Percentiles rank a stretch among this genome's conserved stretches.
Evolutionary conservation across 2,113 vertebrate genomes (phyloP).

Genomic region (Gadus macrocephalus): DNA sequence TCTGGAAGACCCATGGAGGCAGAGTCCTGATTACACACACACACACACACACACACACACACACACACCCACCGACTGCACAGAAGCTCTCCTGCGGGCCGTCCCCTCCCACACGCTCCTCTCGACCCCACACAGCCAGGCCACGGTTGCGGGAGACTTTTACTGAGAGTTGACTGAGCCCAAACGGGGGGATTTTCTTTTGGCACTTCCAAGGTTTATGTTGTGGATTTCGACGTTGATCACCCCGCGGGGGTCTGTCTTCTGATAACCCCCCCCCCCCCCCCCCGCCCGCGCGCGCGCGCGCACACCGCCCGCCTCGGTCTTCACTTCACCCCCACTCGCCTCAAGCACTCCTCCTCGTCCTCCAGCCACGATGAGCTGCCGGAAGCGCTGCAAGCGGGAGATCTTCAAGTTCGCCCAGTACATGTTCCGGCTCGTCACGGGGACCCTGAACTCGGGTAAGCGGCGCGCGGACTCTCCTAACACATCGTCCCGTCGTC

Average conservation of each 20-base stretch:
- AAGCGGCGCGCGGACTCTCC: slow-evolving; percentile 55
- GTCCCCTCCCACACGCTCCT: too few species aligned
- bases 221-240: background rate
- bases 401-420: slow-evolving; percentile 95
- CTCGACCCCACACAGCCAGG: too few species aligned
- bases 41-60: slow-evolving; percentile 14
- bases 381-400: slow-evolving; percentile 93
- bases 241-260: too few species aligned
- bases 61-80: background rate
- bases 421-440: slow-evolving; percentile 92
- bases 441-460: slow-evolving; percentile 92
- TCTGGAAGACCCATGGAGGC: slow-evolving; percentile 24
- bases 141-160: too few species aligned
- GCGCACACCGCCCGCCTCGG: slow-evolving; percentile 48
- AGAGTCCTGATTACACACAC: slow-evolving; percentile 20
- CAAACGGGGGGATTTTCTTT: background rate
- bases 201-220: background rate
- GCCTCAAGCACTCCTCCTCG: slow-evolving; percentile 38
- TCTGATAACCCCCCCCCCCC: slow-evolving; percentile 42
- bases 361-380: slow-evolving; percentile 82
- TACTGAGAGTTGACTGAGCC: too few species aligned
- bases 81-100: background rate
- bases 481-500: too few species aligned
- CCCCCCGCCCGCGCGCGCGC: slow-evolving; percentile 21
- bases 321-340: slow-evolving; percentile 51